A percentile compares a stretch with the other conserved stretches of the same genome.
Conservation (phyloP, 2,797 vertebrate genomes). For the Cirrhinus mrigala region DNA sequence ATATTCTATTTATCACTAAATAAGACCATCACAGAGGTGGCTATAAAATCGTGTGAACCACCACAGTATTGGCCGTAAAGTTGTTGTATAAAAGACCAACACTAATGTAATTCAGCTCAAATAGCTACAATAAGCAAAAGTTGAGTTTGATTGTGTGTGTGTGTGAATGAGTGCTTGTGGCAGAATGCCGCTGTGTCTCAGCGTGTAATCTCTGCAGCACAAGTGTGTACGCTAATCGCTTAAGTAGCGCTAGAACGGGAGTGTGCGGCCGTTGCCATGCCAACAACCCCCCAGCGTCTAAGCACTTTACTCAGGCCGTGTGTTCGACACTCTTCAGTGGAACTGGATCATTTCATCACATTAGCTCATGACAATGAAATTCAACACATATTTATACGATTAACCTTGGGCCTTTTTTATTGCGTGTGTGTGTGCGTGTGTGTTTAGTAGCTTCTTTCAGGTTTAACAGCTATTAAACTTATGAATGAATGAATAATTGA, state of each 20-base stretch:
- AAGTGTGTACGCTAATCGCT: slow-evolving; percentile 60
- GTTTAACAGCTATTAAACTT: neutral
- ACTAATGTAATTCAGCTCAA: slow-evolving; percentile 8
- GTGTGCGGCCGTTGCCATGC: slow-evolving; percentile 54
- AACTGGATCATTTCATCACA: slow-evolving; percentile 58
- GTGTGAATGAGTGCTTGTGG: slow-evolving; percentile 45
- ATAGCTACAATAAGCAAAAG: slow-evolving; percentile 29
- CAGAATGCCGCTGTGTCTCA: slow-evolving; percentile 46
- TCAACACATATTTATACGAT: slow-evolving; percentile 30
- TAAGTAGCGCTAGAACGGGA: slow-evolving; percentile 54
- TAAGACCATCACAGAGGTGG: too few relatives aligned
- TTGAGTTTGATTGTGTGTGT: slow-evolving; percentile 44
- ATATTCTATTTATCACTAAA: neutral
- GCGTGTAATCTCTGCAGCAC: slow-evolving; percentile 55
- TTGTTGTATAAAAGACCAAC: neutral
- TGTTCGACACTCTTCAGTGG: slow-evolving; percentile 53
- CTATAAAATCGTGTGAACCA: neutral
- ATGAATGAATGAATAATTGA: neutral
- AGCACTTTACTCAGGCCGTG: slow-evolving; percentile 45
- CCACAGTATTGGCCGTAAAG: neutral
- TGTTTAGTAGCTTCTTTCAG: slow-evolving; percentile 6
- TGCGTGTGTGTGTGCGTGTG: neutral
- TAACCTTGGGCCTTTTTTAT: slow-evolving; percentile 15
- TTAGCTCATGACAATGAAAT: slow-evolving; percentile 52
- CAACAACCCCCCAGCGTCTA: slow-evolving; percentile 57